Percentiles rank a stretch among this genome's conserved stretches.
Evolutionary conservation across 1,140 invertebrate species (phyloP).

Genomic region (Drosophila seguyi): DNA sequence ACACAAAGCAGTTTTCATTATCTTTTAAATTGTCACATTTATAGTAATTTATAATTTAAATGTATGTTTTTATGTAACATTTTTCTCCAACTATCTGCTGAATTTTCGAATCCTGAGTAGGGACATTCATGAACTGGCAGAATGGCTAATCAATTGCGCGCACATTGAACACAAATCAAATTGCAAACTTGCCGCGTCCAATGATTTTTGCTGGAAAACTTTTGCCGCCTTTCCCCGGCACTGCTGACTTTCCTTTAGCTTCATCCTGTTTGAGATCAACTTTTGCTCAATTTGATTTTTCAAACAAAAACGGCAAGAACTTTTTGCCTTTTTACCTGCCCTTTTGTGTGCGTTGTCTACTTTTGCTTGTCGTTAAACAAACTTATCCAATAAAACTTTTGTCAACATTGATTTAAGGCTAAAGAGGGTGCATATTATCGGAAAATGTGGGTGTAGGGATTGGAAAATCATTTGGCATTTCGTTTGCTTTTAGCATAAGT

Average conservation of each 20-base stretch:
- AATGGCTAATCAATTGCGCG: slow-evolving; percentile 81
- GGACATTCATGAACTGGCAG: slow-evolving; percentile 67
- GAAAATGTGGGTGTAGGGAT: slow-evolving; percentile 16
- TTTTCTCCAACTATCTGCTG: background rate
- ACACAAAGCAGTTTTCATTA: no score
- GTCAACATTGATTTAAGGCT: slow-evolving; percentile 85
- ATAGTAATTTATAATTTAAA: no score
- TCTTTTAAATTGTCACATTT: no score
- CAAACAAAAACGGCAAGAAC: slow-evolving; percentile 55
- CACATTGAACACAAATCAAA: slow-evolving; percentile 81
- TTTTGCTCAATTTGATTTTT: slow-evolving; percentile 84
- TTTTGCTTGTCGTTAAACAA: slow-evolving; percentile 82
- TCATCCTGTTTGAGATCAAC: slow-evolving; percentile 58
- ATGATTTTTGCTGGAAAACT: slow-evolving; percentile 45
- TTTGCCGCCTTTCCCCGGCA: background rate
- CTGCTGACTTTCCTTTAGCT: slow-evolving; percentile 20
- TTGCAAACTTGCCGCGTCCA: slow-evolving; percentile 76
- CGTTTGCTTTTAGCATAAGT: slow-evolving; percentile 47
- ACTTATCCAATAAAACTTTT: slow-evolving; percentile 85
- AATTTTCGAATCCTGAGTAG: slow-evolving; percentile 10
- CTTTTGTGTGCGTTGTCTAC: slow-evolving; percentile 47
- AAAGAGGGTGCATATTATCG: slow-evolving; percentile 73
- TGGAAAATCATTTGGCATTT: slow-evolving; percentile 49
- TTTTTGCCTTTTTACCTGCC: slow-evolving; percentile 76
- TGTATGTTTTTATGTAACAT: no score